Evolutionary conservation across 2,888 invertebrate species (phyloP).

Genomic region (Pyrgus malvae): DNA sequence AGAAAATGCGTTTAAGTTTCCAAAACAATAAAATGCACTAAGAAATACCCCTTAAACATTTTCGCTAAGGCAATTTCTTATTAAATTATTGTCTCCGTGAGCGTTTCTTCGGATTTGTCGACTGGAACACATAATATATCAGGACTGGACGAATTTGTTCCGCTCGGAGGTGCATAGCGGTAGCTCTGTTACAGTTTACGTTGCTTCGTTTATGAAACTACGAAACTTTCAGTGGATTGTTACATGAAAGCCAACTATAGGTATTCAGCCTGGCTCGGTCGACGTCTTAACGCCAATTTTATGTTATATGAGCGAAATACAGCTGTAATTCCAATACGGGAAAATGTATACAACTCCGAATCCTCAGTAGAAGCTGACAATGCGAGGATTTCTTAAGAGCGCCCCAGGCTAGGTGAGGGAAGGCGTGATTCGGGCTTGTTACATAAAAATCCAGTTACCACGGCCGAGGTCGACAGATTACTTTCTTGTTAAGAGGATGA

Average conservation of each 20-base stretch:
- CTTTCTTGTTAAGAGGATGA: constrained; percentile 80
- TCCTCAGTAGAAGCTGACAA: constrained; percentile 75
- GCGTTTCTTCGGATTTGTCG: constrained; percentile 3
- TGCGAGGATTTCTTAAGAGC: constrained; percentile 71
- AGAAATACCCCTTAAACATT: too few species aligned
- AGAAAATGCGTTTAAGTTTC: too few species aligned
- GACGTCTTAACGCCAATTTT: constrained; percentile 75
- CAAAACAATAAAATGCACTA: too few species aligned
- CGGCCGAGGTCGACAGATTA: constrained; percentile 78
- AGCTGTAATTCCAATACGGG: constrained; percentile 74
- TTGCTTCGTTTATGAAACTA: constrained; percentile 60
- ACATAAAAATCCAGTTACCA: constrained; percentile 81
- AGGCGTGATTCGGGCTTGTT: constrained; percentile 77
- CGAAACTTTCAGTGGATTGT: constrained; percentile 72
- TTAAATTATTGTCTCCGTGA: constrained; percentile 6
- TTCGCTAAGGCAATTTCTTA: not conserved
- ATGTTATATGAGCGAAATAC: constrained; percentile 75
- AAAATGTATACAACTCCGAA: constrained; percentile 77
- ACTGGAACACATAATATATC: constrained; percentile 5
- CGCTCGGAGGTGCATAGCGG: constrained; percentile 50
- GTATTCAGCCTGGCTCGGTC: constrained; percentile 60
- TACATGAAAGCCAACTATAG: constrained; percentile 71
- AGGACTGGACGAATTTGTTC: constrained; percentile 48
- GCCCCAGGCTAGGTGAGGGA: constrained; percentile 78
- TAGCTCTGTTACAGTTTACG: constrained; percentile 52